Base-by-base conservation (phyloP, 2,888 invertebrate species). In the Acrobasis suavella region DNA sequence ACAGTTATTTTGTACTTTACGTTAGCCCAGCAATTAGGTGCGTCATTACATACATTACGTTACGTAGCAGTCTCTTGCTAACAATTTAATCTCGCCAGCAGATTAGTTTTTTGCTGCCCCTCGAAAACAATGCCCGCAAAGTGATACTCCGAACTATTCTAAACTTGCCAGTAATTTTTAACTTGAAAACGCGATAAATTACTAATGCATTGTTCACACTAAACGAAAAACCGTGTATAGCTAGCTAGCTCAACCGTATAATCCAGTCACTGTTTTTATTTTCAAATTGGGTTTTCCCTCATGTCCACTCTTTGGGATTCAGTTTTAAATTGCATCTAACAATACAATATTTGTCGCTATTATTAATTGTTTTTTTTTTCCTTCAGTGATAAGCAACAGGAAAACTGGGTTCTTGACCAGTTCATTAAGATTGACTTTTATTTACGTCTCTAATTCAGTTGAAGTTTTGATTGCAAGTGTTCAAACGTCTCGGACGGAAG, bases 351-450 rank as follows among this genome's bases (percentile, higher is more conserved):
- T 67, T 67, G 59, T 50, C 62, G 61, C 64, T 39, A 65, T 65
- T 71, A 62, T 68, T 67, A 70, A 71, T 66, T 66, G 61, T 68
- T 69, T 83, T 32, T 32, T 22, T 32, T 83, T 82, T 82, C 84
- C 85, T 83, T 78, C 68, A 76, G 67, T 72, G 77, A 80, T 81
- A 79, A 78, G 64, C 63, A 77, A 75, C 77, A 82, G 83, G 84
- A 81, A 84, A 81, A 82, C 70, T 70, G 15, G 17, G 32, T 49
- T 65, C 63, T 63, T 63, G 14, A n/a, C 58, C 51, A 54, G 37
- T 42, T 58, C 15, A 16, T 12, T 42, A 16, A 42, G n/a, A n/a
- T 46, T 46, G 1, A 46, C 46, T 14, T n/a, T n/a, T n/a, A n/a
- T n/a, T n/a, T n/a, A n/a, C n/a, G n/a, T n/a, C n/a, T n/a, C n/a